These are phyloP conservation scores for Epinotia ramella DNA, from an alignment of 2,888 invertebrate genomes.

Conservation along the genomic window DNA sequence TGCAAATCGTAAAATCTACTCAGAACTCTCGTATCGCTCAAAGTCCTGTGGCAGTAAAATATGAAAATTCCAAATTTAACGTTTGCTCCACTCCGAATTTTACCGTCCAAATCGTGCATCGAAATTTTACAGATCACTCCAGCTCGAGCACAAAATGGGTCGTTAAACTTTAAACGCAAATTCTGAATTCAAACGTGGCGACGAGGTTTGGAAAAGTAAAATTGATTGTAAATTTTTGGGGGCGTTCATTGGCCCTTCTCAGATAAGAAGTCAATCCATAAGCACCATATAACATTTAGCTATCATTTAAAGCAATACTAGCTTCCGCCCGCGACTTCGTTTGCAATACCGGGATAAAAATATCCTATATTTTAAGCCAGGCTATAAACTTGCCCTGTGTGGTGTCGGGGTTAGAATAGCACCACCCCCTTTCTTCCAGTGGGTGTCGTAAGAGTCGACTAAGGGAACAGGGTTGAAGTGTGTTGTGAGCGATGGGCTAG, in stretches of 20 bases:
- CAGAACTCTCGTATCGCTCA: constrained; percentile 2
- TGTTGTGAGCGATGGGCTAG: too few relatives aligned
- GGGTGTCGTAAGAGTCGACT: too few relatives aligned
- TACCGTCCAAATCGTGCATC: constrained; percentile 37
- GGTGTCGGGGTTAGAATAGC: too few relatives aligned
- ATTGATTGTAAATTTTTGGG: neutral
- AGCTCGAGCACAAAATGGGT: constrained; percentile 38
- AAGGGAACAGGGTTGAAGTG: too few relatives aligned
- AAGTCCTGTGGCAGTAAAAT: constrained; percentile 24
- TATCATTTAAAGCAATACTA: too few relatives aligned
- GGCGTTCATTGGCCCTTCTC: neutral
- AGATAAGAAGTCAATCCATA: neutral
- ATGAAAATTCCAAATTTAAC: constrained; percentile 37
- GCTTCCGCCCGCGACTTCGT: too few relatives aligned
- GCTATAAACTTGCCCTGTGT: too few relatives aligned
- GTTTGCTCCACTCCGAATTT: constrained; percentile 27
- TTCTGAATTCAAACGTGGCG: constrained; percentile 34
- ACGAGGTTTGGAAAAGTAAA: constrained; percentile 23
- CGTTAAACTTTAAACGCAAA: constrained; percentile 41
- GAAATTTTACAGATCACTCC: constrained; percentile 45
- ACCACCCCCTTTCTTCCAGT: too few relatives aligned
- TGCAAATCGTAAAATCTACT: constrained; percentile 6
- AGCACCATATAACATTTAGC: too few relatives aligned
- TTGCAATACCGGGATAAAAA: too few relatives aligned
- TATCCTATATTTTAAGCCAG: too few relatives aligned